Conservation (phyloP, 1,140 invertebrate genomes). For the Pinna nobilis region DNA sequence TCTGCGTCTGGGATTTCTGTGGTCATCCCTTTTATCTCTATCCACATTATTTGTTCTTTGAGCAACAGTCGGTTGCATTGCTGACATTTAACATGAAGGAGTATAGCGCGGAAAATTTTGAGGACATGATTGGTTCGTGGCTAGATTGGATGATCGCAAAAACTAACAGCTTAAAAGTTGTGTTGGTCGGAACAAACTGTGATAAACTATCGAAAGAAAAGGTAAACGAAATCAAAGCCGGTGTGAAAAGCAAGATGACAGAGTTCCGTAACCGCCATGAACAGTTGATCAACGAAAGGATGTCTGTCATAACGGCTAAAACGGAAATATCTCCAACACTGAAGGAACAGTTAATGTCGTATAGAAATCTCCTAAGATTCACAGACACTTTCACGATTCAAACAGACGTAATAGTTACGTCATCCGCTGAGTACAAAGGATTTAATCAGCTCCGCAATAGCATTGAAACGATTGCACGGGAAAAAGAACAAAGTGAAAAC, state of each 20-base stretch:
- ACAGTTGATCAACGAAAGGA: conserved; percentile 57
- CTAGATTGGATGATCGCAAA: conserved; percentile 72
- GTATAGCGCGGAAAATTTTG: conserved; percentile 58
- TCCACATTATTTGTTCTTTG: conserved; percentile 67
- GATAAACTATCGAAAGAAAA: conserved; percentile 54
- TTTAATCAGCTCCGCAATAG: conserved; percentile 60
- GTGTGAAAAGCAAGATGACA: conserved; percentile 47
- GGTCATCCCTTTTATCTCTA: conserved; percentile 67
- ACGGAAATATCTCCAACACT: conserved; percentile 66
- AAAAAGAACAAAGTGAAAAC: conserved; percentile 46
- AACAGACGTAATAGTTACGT: conserved; percentile 62
- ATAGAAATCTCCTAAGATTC: conserved; percentile 59
- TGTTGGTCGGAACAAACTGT: conserved; percentile 68
- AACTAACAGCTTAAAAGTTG: conserved; percentile 64
- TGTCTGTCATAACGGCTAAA: conserved; percentile 60
- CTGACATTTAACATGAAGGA: conserved; percentile 70
- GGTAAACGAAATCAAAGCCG: conserved; percentile 51
- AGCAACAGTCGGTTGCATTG: conserved; percentile 64
- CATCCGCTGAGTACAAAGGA: conserved; percentile 55
- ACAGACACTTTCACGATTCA: conserved; percentile 58
- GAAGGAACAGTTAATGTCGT: conserved; percentile 66
- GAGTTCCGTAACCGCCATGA: conserved; percentile 43
- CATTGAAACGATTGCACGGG: conserved; percentile 56
- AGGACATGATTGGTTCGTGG: conserved; percentile 66
- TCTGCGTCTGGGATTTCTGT: conserved; percentile 70